Percentiles rank a stretch among this genome's conserved stretches.
These are phyloP conservation scores for Phylloscopus trochilus DNA, from an alignment of 2,113 vertebrate species.

Conservation along the genomic window DNA sequence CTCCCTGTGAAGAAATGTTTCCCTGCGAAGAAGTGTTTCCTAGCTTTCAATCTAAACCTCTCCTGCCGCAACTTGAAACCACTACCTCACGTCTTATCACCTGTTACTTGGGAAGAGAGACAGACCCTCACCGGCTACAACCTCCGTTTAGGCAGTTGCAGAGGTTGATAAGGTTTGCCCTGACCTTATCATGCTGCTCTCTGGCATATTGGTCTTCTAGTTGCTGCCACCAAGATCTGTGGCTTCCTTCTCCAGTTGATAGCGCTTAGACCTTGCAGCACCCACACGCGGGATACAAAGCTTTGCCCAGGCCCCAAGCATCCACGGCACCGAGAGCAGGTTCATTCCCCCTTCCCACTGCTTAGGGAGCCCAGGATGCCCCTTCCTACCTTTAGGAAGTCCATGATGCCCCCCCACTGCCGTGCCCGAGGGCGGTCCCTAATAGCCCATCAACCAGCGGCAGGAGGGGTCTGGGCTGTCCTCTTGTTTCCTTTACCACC, in stretches of 20 bases:
- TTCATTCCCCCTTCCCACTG: not conserved
- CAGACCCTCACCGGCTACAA: not conserved
- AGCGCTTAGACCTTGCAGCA: not conserved
- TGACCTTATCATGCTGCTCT: not conserved
- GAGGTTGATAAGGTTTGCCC: not conserved
- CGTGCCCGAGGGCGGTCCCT: fast-evolving
- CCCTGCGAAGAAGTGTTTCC: not conserved
- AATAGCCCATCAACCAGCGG: not conserved
- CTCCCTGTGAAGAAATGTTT: not conserved
- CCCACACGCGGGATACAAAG: not conserved
- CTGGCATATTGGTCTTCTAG: not conserved
- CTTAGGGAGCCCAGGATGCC: not conserved
- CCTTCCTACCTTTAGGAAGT: not conserved
- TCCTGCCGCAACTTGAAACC: not conserved
- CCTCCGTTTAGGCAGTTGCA: too few species aligned
- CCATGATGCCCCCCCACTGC: fast-evolving
- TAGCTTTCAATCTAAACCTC: not conserved
- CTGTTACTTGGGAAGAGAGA: not conserved
- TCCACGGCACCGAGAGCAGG: fast-evolving
- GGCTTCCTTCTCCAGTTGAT: not conserved
- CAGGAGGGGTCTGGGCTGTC: not conserved
- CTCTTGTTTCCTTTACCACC: not conserved
- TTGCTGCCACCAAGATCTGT: not conserved
- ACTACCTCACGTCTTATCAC: not conserved
- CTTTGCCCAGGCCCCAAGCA: not conserved